Conservation (phyloP, 1,140 invertebrate genomes). For the Calliopsis andreniformis region DNA sequence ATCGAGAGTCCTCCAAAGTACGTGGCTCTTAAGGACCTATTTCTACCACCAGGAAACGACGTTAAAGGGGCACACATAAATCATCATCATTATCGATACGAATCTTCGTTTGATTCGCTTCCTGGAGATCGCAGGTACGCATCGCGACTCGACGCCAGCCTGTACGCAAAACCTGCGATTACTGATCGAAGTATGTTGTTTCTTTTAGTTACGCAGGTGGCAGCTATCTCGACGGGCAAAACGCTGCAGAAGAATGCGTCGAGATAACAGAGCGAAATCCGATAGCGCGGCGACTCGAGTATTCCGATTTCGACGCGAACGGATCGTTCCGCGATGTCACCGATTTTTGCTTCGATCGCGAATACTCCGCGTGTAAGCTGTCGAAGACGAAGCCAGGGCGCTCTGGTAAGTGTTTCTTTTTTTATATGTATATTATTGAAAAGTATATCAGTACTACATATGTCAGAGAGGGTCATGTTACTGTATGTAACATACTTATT, state of each 20-base stretch:
- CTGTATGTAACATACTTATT: too few relatives aligned
- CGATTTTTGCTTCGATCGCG: slow-evolving; percentile 51
- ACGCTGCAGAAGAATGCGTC: slow-evolving; percentile 20
- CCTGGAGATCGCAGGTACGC: slow-evolving; percentile 36
- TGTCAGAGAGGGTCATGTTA: too few relatives aligned
- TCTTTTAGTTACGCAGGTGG: slow-evolving; percentile 47
- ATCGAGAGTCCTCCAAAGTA: slow-evolving; percentile 66
- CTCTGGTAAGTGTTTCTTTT: slow-evolving; percentile 30
- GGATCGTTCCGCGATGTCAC: slow-evolving; percentile 34
- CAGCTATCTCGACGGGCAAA: slow-evolving; percentile 35
- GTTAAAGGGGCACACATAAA: slow-evolving; percentile 28
- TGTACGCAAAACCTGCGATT: too few relatives aligned
- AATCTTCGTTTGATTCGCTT: slow-evolving; percentile 18
- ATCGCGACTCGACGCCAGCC: too few relatives aligned
- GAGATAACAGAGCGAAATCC: slow-evolving; percentile 42
- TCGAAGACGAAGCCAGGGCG: not conserved
- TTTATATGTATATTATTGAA: not conserved
- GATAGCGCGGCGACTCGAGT: slow-evolving; percentile 57
- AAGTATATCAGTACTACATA: too few relatives aligned
- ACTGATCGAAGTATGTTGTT: slow-evolving; percentile 19
- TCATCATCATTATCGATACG: slow-evolving; percentile 28
- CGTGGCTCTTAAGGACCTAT: slow-evolving; percentile 72
- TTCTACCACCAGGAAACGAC: slow-evolving; percentile 54
- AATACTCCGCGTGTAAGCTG: not conserved
- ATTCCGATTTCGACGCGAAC: slow-evolving; percentile 53